Conservation (phyloP, 2,797 vertebrate genomes). For the Meriones psammophilus region DNA sequence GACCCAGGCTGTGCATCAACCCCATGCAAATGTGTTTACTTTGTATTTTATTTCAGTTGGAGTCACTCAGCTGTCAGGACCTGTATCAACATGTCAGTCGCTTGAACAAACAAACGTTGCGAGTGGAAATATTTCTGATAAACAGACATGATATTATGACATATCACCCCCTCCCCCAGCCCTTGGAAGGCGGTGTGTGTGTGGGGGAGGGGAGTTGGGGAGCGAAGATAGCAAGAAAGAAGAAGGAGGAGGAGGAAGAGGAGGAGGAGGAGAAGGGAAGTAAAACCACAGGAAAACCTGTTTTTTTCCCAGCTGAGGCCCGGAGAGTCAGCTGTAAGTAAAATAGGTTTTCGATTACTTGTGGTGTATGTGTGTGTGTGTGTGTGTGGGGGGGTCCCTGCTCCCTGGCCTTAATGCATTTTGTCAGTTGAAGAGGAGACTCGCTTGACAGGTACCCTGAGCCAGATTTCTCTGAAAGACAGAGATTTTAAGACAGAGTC, state of each 20-base stretch:
- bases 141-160: constrained; percentile 90
- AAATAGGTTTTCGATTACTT: constrained; percentile 73
- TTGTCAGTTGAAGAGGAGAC: constrained; percentile 72
- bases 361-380: neutral
- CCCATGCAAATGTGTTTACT: constrained; percentile 90
- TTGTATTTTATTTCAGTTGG: constrained; percentile 86
- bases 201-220: too few relatives aligned
- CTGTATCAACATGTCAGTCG: constrained; percentile 88
- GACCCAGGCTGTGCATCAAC: constrained; percentile 79
- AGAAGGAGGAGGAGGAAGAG: neutral
- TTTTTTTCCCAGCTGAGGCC: constrained; percentile 82
- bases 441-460: neutral
- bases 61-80: constrained; percentile 86
- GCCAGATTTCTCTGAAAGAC: neutral
- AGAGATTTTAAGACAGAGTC: neutral
- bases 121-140: constrained; percentile 86
- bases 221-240: too few relatives aligned
- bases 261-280: neutral
- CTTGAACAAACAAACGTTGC: constrained; percentile 86
- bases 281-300: constrained; percentile 79
- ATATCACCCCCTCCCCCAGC: constrained; percentile 78
- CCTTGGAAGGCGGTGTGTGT: constrained; percentile 60
- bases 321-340: constrained; percentile 70
- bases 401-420: neutral
- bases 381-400: neutral